Conservation (phyloP, 2,113 vertebrate species). For the Tinamus guttatus region DNA sequence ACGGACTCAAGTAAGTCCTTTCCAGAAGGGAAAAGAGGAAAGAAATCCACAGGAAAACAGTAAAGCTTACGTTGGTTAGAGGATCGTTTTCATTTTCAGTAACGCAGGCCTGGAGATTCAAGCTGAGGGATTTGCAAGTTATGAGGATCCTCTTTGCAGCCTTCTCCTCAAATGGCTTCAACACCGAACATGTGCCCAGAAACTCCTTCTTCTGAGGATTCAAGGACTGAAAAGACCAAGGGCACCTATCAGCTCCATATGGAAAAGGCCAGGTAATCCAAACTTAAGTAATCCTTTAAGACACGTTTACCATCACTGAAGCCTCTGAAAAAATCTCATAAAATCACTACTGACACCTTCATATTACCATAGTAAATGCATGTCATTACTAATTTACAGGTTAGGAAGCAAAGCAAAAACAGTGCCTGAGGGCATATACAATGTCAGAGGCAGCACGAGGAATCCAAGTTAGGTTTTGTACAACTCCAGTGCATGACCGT, state of each 20-base stretch:
- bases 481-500: not conserved
- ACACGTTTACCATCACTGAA: not conserved
- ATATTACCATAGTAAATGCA: not conserved
- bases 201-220: constrained; percentile 85
- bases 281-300: not conserved
- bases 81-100: constrained; percentile 90
- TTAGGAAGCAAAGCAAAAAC: not conserved
- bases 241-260: not conserved
- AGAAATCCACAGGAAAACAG: not conserved
- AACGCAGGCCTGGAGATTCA: constrained; percentile 93
- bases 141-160: constrained; percentile 90
- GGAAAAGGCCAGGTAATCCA: not conserved
- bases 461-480: not conserved
- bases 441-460: not conserved
- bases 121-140: constrained; percentile 87
- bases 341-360: not conserved
- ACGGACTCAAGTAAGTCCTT: not conserved
- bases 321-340: not conserved
- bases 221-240: constrained; percentile 77
- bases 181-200: constrained; percentile 69
- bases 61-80: constrained; percentile 87
- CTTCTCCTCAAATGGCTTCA: constrained; percentile 92
- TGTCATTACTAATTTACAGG: not conserved
- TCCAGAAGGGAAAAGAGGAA: not conserved
- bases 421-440: not conserved